These are phyloP conservation scores for Quadriops clusia DNA, from an alignment of 2,888 invertebrate genomes.

Conservation along the genomic window DNA sequence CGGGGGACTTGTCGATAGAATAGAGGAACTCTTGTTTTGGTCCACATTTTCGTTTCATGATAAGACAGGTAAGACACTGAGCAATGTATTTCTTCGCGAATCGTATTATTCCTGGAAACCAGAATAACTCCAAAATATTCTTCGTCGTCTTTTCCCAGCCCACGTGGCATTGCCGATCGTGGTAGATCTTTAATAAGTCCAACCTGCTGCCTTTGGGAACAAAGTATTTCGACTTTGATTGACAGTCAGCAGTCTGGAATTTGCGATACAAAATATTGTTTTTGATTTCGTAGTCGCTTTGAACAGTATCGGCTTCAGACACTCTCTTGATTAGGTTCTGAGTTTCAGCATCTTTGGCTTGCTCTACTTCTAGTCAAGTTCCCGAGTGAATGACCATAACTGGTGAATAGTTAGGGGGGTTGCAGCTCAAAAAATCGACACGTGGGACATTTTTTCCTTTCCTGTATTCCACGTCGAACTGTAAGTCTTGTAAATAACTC, in stretches of 20 bases:
- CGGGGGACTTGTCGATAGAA: slow-evolving; percentile 7
- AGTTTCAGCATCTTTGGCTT: slow-evolving; percentile 1
- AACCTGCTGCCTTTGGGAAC: slow-evolving; percentile 5
- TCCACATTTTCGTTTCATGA: neutral
- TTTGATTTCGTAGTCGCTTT: slow-evolving; percentile 1
- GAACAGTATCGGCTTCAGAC: neutral
- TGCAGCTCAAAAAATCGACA: slow-evolving; percentile 12
- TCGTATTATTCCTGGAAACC: slow-evolving; percentile 3
- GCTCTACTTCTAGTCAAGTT: slow-evolving; percentile 1
- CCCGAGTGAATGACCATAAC: too few species aligned
- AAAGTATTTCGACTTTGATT: slow-evolving; percentile 3
- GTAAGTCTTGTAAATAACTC: slow-evolving; percentile 22
- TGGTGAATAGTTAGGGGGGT: too few species aligned
- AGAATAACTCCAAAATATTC: slow-evolving; percentile 3
- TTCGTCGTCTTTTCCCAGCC: slow-evolving; percentile 7
- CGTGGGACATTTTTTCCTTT: slow-evolving; percentile 22
- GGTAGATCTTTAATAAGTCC: slow-evolving; percentile 3
- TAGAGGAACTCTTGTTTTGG: slow-evolving; percentile 8
- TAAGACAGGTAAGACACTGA: slow-evolving; percentile 5
- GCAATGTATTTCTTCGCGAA: slow-evolving; percentile 7
- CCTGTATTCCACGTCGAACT: slow-evolving; percentile 21
- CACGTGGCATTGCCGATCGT: slow-evolving; percentile 7
- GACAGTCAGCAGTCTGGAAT: too few species aligned
- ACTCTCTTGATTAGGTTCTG: neutral
- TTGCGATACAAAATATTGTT: slow-evolving; percentile 2